Evolutionary conservation across 2,797 vertebrate genomes (phyloP), one percentile per base, ranked within the genome.

Genomic region (Lagorchestes hirsutus): DNA sequence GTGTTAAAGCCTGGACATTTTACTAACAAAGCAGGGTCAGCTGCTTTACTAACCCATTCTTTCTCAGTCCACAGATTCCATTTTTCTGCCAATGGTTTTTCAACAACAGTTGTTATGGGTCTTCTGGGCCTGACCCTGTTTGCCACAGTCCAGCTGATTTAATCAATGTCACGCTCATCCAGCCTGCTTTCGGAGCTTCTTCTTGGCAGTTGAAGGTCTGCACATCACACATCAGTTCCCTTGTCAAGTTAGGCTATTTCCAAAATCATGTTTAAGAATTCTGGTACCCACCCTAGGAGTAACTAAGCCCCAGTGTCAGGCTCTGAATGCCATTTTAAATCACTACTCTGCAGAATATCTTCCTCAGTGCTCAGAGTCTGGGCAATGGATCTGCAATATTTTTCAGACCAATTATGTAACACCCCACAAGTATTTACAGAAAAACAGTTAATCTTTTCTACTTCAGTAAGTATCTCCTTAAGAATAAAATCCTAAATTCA

Each of bases 291-390:
- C 90, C 93, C 90, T 90, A 97, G 94, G 34, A 96, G 95, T 91
- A 96, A 95, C 52, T 91, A 59, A 94, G 87, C 92, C 91, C 92
- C 56, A 93, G 28, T 50, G 40, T 91, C 92, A 96, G 96, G 93
- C 90, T 97, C 95, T 31, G 93, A 94, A 92, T 55, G 97, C 97
- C 96, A 95, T 96, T 96, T 94, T 93, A 96, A 96, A 96, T 92
- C 94, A 92, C 96, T 96, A 52, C 82, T 96, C 95, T 97, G 97
- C 93, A 67, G 90, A 97, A 95, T 28, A 87, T 91, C 82, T 97
- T 55, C 74, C 91, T 93, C 31, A 96, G 96, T 31, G 94, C 92
- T 90, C 90, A 95, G 93, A 97, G 97, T 18, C 8, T 52, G 0
- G 56, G 0, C 29, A 93, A 55, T 92, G 4, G 90, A 8, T 91